These are phyloP conservation scores for Clarias pachynema DNA, from an alignment of 2,797 vertebrate species.

Conservation along the genomic window DNA sequence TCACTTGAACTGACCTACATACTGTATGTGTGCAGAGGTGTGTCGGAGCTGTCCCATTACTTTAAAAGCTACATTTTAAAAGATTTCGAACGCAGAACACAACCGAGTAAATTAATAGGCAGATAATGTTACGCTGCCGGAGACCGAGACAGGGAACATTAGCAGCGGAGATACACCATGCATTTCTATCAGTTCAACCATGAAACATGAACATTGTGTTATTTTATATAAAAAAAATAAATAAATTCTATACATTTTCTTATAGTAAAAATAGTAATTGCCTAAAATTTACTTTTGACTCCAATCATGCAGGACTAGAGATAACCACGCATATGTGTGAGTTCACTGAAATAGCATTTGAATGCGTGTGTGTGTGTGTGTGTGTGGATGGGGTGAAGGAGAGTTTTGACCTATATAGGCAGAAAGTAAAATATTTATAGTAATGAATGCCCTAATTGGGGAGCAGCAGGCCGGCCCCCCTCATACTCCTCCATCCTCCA, in stretches of 20 bases:
- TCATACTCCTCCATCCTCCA: slow-evolving; percentile 1
- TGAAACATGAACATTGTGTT: background rate
- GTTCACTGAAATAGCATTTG: background rate
- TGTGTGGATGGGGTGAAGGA: slow-evolving; percentile 58
- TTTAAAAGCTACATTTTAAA: slow-evolving; percentile 1
- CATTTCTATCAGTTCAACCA: background rate
- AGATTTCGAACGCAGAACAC: slow-evolving; percentile 6
- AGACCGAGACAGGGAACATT: background rate
- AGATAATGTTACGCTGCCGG: background rate
- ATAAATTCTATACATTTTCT: background rate
- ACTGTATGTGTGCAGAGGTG: slow-evolving; percentile 44
- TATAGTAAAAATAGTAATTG: background rate
- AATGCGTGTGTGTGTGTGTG: slow-evolving; percentile 42
- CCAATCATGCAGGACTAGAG: background rate
- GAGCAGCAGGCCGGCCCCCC: slow-evolving; percentile 61
- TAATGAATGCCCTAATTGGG: slow-evolving; percentile 79
- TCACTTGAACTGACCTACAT: slow-evolving; percentile 24
- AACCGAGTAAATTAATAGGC: background rate
- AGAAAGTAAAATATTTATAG: slow-evolving; percentile 77
- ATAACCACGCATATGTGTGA: too few species aligned
- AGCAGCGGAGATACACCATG: background rate
- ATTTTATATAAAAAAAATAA: background rate
- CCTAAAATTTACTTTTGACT: background rate
- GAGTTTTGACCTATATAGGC: slow-evolving; percentile 64
- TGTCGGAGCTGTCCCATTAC: background rate